These are phyloP conservation scores for Clamator glandarius DNA, from an alignment of 2,797 vertebrate species.

Conservation along the genomic window DNA sequence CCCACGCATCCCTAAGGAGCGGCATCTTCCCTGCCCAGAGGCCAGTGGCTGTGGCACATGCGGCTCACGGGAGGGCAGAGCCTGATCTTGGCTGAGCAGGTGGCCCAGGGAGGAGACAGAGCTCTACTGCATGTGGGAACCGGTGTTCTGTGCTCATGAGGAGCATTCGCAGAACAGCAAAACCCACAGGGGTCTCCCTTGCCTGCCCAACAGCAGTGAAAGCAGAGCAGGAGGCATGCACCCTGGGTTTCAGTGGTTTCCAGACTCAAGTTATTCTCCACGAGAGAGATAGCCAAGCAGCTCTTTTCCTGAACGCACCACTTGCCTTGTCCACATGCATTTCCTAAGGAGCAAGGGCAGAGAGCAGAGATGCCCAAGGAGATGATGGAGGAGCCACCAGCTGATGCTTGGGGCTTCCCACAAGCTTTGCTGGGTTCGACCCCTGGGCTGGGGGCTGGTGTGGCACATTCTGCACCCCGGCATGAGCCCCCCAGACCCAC, in stretches of 20 bases:
- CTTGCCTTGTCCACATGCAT: accelerated
- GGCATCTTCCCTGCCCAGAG: neutral
- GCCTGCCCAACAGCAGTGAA: neutral
- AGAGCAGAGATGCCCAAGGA: neutral
- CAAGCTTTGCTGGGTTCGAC: accelerated
- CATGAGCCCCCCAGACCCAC: accelerated
- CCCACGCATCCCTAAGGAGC: accelerated
- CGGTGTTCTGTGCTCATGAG: neutral
- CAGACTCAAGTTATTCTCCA: neutral
- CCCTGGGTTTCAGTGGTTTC: neutral
- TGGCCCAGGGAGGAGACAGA: neutral
- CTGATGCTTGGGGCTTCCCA: neutral
- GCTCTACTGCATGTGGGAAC: neutral
- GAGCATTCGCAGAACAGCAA: neutral
- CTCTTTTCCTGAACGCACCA: neutral
- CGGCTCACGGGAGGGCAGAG: neutral
- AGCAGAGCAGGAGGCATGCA: neutral
- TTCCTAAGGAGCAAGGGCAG: accelerated
- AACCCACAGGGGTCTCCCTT: neutral
- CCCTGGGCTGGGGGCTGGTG: neutral
- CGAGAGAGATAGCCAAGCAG: neutral
- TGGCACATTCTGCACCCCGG: neutral
- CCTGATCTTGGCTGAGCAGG: neutral
- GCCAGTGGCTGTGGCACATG: neutral
- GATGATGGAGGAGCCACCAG: neutral